Evolutionary conservation across 2,113 vertebrate genomes (phyloP), one percentile per base, ranked within the genome.

Genomic region (Equus przewalskii): DNA sequence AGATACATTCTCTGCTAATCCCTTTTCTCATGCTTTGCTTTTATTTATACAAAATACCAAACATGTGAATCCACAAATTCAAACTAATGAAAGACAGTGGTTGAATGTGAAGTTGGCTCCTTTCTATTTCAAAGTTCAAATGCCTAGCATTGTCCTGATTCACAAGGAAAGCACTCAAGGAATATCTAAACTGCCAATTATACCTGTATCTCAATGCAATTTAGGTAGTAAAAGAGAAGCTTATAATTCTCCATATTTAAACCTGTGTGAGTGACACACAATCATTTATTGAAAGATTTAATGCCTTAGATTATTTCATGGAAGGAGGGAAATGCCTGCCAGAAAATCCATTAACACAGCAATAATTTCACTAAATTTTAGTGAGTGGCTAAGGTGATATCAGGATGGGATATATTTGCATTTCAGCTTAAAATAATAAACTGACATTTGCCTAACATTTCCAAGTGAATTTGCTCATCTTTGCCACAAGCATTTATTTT

Each of bases 401-500:
- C 58, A 89, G 91, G 60, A 94, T n/a, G 72, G 51, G 58, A 28
- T 78, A 79, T 67, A 54, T 89, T 85, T 93, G 54, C 58, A 94
- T 76, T 96, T 96, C 75, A 75, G 22, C 51, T 94, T 96, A 67
- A 46, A 72, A 96, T 64, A 89, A 90, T 73, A 89, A 54, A 85
- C 70, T 90, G 81, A 95, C 22, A 92, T 87, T 95, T 95, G 67
- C 33, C 33, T 89, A 85, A 82, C 73, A 85, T 70, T 95, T 86
- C 44, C 70, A 78, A 95, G 80, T 89, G 60, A 93, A 96, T 89
- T 83, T 96, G 49, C 33, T 94, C 14, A 78, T 92, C 46, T 95
- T 90, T 83, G 60, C 62, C 75, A 82, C n/a, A 85, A 89, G 51
- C 54, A 92, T 84, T 90, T 94, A 60, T 72, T 96, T 96, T 91